Conservation (phyloP, 2,888 invertebrate species). For the Myathropa florea region DNA sequence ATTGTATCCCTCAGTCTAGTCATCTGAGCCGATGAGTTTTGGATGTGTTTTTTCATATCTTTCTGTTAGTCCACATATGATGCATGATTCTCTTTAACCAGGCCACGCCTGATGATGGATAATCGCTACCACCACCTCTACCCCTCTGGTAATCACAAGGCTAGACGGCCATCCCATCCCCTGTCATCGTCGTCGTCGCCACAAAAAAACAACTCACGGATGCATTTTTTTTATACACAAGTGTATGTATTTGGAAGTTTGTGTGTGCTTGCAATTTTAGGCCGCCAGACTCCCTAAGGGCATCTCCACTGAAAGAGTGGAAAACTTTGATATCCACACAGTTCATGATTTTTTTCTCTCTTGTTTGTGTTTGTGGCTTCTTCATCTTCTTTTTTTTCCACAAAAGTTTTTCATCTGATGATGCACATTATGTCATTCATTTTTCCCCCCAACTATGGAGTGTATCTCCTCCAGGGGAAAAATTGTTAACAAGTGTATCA, state of each 20-base stretch:
- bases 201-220: conserved; percentile 48
- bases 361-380: too few species aligned
- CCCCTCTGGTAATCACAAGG: conserved; percentile 30
- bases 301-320: conserved; percentile 39
- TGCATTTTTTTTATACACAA: conserved; percentile 32
- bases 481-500: conserved; percentile 67
- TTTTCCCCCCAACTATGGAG: conserved; percentile 38
- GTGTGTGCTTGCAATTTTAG: conserved; percentile 57
- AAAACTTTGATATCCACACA: conserved; percentile 28
- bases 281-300: conserved; percentile 69
- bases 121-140: neutral
- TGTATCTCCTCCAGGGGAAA: conserved; percentile 2
- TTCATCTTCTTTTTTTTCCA: too few species aligned
- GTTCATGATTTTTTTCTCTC: neutral
- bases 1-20: conserved; percentile 31
- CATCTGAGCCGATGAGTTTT: neutral
- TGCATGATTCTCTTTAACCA: conserved; percentile 44
- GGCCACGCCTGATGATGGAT: conserved; percentile 47
- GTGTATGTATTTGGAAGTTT: conserved; percentile 53
- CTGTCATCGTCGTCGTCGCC: conserved; percentile 60
- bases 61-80: conserved; percentile 7
- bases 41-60: neutral
- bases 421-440: conserved; percentile 71
- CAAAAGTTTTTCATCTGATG: conserved; percentile 55
- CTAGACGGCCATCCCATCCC: conserved; percentile 57